These are phyloP conservation scores for Caenorhabditis elegans DNA, from an alignment of 1,140 invertebrate species.

Conservation along the genomic window DNA sequence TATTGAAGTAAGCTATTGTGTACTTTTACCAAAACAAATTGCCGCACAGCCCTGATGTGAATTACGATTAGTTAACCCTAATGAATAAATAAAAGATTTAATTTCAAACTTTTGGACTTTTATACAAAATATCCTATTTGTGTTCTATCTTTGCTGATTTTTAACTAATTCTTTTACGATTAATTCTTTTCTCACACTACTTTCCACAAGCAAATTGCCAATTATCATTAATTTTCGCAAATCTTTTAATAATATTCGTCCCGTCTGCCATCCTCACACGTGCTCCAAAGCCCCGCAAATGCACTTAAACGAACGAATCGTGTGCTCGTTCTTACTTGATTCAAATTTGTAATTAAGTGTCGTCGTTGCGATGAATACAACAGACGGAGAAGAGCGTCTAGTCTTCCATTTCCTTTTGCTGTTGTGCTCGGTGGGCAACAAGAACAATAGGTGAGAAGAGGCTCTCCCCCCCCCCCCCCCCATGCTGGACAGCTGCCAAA, in stretches of 20 bases:
- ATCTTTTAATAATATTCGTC: constrained; percentile 17
- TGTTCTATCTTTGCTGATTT: too few relatives aligned
- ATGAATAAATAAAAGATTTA: too few relatives aligned
- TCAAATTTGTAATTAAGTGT: constrained; percentile 32
- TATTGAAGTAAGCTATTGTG: too few relatives aligned
- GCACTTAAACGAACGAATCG: constrained; percentile 18
- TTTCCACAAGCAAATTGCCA: not conserved
- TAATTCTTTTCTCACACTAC: too few relatives aligned
- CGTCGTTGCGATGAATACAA: not conserved
- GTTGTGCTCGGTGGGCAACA: not conserved
- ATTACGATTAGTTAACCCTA: too few relatives aligned
- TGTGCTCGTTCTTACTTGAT: constrained; percentile 17
- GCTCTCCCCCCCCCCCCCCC: too few relatives aligned
- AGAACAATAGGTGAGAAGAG: constrained; percentile 17
- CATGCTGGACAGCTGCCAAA: not conserved
- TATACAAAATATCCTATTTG: too few relatives aligned
- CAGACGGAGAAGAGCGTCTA: not conserved
- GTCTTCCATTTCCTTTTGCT: not conserved
- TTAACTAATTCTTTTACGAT: too few relatives aligned
- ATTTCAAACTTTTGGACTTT: too few relatives aligned
- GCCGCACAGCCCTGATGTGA: too few relatives aligned
- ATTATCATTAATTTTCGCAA: not conserved
- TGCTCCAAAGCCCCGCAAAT: not conserved
- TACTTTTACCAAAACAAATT: too few relatives aligned
- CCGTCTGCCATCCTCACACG: not conserved